Percentiles rank a stretch among this genome's conserved stretches.
These are phyloP conservation scores for Murina feae DNA, from an alignment of 2,113 vertebrate genomes.

Conservation along the genomic window DNA sequence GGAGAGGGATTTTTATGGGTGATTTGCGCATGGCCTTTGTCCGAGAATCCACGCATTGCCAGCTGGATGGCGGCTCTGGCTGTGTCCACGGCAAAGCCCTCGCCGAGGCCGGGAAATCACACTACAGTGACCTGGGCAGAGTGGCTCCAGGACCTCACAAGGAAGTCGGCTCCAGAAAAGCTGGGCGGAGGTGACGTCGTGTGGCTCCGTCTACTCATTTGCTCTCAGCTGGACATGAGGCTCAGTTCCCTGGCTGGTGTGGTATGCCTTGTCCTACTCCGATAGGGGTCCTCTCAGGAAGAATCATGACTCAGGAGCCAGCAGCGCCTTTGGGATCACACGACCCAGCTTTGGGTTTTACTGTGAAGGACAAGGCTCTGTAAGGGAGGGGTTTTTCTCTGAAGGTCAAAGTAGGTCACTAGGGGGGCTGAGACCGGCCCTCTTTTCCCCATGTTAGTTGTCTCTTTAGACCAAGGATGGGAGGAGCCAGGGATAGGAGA, in stretches of 20 bases:
- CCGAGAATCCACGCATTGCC: not conserved
- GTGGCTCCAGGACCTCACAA: not conserved
- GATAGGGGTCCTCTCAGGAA: not conserved
- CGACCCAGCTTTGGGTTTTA: not conserved
- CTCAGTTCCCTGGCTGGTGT: not conserved
- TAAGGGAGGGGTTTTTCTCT: not conserved
- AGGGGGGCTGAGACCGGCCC: not conserved
- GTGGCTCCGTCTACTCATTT: accelerated
- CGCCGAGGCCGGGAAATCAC: not conserved
- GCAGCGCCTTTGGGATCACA: not conserved
- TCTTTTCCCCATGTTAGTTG: not conserved
- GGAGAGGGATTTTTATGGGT: slow-evolving; percentile 66
- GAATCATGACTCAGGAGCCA: not conserved
- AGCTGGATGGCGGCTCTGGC: slow-evolving; percentile 49
- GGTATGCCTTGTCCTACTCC: accelerated
- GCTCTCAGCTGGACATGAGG: not conserved
- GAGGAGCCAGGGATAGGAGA: not conserved
- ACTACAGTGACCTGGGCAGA: not conserved
- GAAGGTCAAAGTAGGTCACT: not conserved
- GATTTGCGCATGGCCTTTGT: slow-evolving; percentile 49
- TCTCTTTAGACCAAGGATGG: not conserved
- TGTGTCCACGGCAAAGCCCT: not conserved
- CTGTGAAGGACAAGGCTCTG: not conserved
- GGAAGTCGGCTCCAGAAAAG: not conserved
- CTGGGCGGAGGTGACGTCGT: not conserved